phyloP scores from a whole-genome alignment of 2,113 vertebrate genomes.

The Brienomyrus longianalis region DNA sequence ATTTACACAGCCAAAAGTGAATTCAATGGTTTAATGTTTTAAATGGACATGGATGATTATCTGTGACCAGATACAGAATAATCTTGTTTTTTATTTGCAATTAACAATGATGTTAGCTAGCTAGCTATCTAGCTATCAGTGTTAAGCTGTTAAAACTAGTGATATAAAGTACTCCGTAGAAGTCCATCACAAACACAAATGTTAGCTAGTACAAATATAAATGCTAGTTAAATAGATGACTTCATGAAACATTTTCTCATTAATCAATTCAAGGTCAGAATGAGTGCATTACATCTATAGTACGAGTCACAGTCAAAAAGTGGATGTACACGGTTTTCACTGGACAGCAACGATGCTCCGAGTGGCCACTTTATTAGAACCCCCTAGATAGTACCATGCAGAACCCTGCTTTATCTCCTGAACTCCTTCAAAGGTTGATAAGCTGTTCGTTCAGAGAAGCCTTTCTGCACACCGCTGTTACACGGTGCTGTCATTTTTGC shows the following conservation, averaged over 20 bases:
- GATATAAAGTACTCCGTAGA: not conserved
- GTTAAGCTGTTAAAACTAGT: not conserved
- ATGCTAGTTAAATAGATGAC: too few relatives aligned
- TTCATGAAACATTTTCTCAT: not conserved
- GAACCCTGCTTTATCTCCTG: not conserved
- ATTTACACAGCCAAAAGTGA: not conserved
- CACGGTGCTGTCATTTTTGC: not conserved
- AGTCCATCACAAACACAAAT: not conserved
- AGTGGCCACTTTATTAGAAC: not conserved
- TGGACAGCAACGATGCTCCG: not conserved
- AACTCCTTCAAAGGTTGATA: not conserved
- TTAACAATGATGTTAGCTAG: not conserved
- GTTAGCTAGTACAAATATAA: not conserved
- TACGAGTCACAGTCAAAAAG: not conserved
- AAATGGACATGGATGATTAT: not conserved
- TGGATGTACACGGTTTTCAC: not conserved
- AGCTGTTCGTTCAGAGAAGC: not conserved
- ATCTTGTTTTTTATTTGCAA: not conserved
- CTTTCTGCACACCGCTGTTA: not conserved
- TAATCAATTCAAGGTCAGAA: not conserved
- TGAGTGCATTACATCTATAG: not conserved
- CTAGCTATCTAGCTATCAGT: not conserved
- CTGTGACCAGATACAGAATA: not conserved
- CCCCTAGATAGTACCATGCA: not conserved
- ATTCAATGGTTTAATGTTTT: not conserved